A percentile compares a stretch with the other conserved stretches of the same genome.
Evolutionary conservation across 2,113 vertebrate genomes (phyloP).

Genomic region (Festucalex cinctus): DNA sequence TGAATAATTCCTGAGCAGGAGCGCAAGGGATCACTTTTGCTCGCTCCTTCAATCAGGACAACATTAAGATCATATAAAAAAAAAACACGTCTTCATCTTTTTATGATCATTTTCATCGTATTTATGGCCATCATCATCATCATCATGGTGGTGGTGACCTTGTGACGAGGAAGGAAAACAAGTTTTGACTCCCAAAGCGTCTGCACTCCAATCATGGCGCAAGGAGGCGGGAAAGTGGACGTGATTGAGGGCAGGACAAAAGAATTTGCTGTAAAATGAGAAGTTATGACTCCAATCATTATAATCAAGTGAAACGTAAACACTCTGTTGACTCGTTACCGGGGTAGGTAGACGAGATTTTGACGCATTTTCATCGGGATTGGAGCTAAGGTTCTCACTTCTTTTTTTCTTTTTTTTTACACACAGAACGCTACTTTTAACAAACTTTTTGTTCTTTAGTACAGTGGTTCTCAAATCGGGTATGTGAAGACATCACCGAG

Average conservation of each 20-base stretch:
- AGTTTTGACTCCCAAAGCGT: not conserved
- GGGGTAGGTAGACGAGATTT: too few species aligned
- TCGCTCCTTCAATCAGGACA: slow-evolving; percentile 2
- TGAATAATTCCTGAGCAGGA: not conserved
- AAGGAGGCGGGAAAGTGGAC: slow-evolving; percentile 7
- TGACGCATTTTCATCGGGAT: not conserved
- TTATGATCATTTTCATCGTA: not conserved
- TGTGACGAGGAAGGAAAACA: not conserved
- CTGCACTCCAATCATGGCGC: not conserved
- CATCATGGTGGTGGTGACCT: not conserved
- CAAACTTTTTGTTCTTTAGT: too few species aligned
- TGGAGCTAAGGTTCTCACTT: not conserved
- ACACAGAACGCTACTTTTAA: too few species aligned
- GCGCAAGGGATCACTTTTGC: not conserved
- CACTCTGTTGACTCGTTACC: not conserved
- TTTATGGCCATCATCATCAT: not conserved
- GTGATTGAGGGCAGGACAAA: slow-evolving; percentile 39
- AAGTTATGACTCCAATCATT: not conserved
- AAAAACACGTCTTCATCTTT: not conserved
- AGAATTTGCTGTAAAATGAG: slow-evolving; percentile 16
- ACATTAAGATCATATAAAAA: not conserved
- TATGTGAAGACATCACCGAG: too few species aligned
- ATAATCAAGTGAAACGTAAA: not conserved
- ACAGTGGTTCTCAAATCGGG: too few species aligned
- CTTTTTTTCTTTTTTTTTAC: too few species aligned